Evolutionary conservation across 2,113 vertebrate genomes (phyloP).

Genomic region (Piaya cayana): DNA sequence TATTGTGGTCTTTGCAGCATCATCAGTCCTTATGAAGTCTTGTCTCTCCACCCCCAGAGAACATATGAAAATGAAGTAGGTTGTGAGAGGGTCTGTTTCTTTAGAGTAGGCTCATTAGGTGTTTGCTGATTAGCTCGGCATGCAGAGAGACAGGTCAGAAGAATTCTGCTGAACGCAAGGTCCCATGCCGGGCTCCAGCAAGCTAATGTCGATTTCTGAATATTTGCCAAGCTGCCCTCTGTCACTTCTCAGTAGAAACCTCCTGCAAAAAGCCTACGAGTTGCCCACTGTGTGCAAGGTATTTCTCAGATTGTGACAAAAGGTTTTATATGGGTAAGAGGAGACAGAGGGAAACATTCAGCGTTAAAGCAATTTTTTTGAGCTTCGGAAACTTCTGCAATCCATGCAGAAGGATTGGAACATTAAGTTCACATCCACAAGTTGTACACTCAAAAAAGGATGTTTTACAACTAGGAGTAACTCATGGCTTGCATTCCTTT

Average conservation of each 20-base stretch:
- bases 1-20: conserved; percentile 99
- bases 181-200: conserved; percentile 91
- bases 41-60: conserved; percentile 90
- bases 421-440: neutral
- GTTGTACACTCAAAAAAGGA: neutral
- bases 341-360: neutral
- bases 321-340: conserved; percentile 6
- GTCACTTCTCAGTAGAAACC: conserved; percentile 81
- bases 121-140: conserved; percentile 95
- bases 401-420: neutral
- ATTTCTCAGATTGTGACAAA: conserved; percentile 84
- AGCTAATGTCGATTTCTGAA: conserved; percentile 87
- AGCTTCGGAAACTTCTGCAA: neutral
- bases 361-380: neutral
- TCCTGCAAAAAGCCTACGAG: conserved; percentile 79
- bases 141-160: conserved; percentile 87
- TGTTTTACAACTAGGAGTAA: neutral
- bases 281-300: conserved; percentile 76
- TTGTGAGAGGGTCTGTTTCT: conserved; percentile 88
- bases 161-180: conserved; percentile 98
- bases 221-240: conserved; percentile 90
- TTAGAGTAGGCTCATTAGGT: conserved; percentile 96
- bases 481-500: neutral
- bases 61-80: conserved; percentile 85
- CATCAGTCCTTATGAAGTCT: conserved; percentile 99